Evolutionary conservation across 2,797 vertebrate species (phyloP).

Genomic region (Eutrigla gurnardus): DNA sequence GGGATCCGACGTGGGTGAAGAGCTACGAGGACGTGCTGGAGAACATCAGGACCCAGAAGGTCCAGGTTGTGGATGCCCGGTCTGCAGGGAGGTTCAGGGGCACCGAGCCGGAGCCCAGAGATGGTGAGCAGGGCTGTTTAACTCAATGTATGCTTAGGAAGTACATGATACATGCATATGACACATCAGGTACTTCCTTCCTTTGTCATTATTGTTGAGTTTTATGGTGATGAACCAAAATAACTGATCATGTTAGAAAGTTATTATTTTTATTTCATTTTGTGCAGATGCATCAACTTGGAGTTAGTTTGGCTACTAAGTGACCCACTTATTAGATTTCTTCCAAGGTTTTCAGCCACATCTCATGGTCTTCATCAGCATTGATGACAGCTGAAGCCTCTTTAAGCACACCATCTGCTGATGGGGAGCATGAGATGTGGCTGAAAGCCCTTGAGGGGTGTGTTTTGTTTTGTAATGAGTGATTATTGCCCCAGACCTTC

Average conservation of each 20-base stretch:
- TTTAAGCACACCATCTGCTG: background rate
- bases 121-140: slow-evolving; percentile 78
- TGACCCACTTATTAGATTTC: background rate
- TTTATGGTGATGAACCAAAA: background rate
- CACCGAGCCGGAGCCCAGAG: slow-evolving; percentile 90
- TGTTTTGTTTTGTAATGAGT: background rate
- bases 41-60: slow-evolving; percentile 84
- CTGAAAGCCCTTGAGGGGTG: background rate
- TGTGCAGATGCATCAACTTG: background rate
- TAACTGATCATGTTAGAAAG: background rate
- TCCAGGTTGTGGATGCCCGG: slow-evolving; percentile 92
- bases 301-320: too few species aligned
- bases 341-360: background rate
- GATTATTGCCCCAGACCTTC: background rate
- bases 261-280: background rate
- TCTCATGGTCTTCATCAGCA: background rate
- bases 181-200: too few species aligned
- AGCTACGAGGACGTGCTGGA: slow-evolving; percentile 90
- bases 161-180: too few species aligned
- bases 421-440: background rate
- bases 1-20: slow-evolving; percentile 86
- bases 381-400: background rate
- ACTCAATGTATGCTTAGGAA: background rate
- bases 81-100: slow-evolving; percentile 89
- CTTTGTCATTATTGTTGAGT: background rate